A percentile compares a stretch with the other conserved stretches of the same genome.
phyloP scores from a whole-genome alignment of 2,797 vertebrate genomes.

The Knipowitschia caucasica region DNA sequence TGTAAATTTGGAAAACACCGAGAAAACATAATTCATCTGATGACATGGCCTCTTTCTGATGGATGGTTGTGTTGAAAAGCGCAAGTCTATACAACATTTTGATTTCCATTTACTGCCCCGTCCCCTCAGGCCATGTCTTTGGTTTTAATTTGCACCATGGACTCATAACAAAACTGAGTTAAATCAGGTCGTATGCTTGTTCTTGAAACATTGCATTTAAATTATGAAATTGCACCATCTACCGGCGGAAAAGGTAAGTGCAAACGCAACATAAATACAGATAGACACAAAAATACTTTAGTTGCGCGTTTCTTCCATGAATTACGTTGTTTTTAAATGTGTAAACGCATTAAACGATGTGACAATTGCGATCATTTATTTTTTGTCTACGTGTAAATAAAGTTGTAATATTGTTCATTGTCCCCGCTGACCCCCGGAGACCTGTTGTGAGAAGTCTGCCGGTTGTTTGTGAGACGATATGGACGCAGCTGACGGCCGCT shows the following conservation, averaged over 20 bases:
- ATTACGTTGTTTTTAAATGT: too few relatives aligned
- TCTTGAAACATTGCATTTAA: slow-evolving; percentile 18
- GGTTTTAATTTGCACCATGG: not conserved
- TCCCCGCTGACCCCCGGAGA: slow-evolving; percentile 25
- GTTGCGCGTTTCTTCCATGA: too few relatives aligned
- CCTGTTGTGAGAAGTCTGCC: slow-evolving; percentile 24
- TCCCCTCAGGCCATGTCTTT: too few relatives aligned
- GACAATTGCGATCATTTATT: too few relatives aligned
- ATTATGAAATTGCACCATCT: slow-evolving; percentile 60
- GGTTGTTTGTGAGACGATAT: slow-evolving; percentile 40
- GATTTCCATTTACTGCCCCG: not conserved
- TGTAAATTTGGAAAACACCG: too few relatives aligned
- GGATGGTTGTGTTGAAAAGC: not conserved
- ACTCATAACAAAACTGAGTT: slow-evolving; percentile 9
- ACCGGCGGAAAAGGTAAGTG: slow-evolving; percentile 30
- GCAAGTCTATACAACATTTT: not conserved
- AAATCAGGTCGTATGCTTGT: slow-evolving; percentile 5
- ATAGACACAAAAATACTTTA: too few relatives aligned
- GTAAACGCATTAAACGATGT: not conserved
- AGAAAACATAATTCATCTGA: too few relatives aligned
- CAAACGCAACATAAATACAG: too few relatives aligned
- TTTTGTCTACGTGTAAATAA: too few relatives aligned
- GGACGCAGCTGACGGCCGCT: slow-evolving; percentile 47
- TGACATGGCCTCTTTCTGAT: too few relatives aligned
- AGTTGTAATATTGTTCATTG: not conserved